Base-by-base conservation (phyloP, 2,113 vertebrate genomes). In the Syngnathoides biaculeatus region DNA sequence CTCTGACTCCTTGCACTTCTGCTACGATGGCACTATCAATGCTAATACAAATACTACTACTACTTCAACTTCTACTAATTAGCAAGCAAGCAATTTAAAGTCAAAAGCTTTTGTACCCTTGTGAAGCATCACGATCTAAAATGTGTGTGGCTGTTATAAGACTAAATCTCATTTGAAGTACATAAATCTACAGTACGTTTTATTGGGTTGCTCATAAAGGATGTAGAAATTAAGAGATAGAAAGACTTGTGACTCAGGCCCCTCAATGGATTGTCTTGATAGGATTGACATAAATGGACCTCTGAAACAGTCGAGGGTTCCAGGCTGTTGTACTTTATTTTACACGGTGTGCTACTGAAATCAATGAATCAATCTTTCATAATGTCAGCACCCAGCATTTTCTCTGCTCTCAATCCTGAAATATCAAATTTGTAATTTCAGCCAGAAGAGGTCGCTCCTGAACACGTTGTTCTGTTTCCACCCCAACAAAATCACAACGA, bases 371-470 rank as follows among this genome's bases (percentile, higher is more conserved):
- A 52, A 19, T 2, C 26, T 27, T 56, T 27, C 8, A 57, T 57
- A 57, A 30, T 30, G 26, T 57, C 26, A 57, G 26, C 26, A 11
- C 5, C 15, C 2, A 57, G 55, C 55, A 57, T 43, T 2, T 8
- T 17, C 20, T 12, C 11, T 13, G 7, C 26, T 14, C 12, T 5
- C 14, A 8, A 15, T 42, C 7, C 19, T 62, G 60, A 43, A 62
- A 13, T n/a, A 43, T 43, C 22, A 22, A 62, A 43, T 62, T 62
- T 62, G 40, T 62, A 50, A 35, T 90, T 86, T 47, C 85, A 88
- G 88, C 88, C 90, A 90, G 90, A 92, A 89, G 92, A 90, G 84
- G 89, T 84, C 77, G 58, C 83, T 68, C 47, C 83, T 61, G 87
- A 90, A 65, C 89, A 84, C 53, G 80, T 91, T 79, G 79, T 89